Evolutionary conservation across 1,140 invertebrate genomes (phyloP), one percentile per base, ranked within the genome.

Genomic region (Cydia amplana): DNA sequence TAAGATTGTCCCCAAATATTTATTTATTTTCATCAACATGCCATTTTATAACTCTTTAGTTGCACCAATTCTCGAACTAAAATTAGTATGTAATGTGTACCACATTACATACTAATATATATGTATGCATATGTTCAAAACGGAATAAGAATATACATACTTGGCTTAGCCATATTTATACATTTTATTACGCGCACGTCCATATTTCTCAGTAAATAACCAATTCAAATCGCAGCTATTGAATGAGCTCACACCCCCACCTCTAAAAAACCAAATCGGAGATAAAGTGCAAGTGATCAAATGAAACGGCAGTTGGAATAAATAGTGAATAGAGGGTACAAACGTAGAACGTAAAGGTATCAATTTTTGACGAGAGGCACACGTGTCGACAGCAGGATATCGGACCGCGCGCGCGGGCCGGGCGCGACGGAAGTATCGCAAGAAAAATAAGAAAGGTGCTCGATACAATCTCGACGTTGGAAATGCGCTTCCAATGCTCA

Each of bases 281-380:
- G 18, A 60, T 60, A 60, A 60, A 60, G 55, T 60, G 55, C 55
- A 60, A 60, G 55, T 18, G 55, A 60, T 60, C 55, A 60, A 60
- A 20, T 60, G 18, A 60, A 60, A 60, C 18, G 55, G 55, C 18
- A 60, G 55, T 23, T 7, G 23, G 55, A 60, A 60, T 60, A 60
- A 60, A 60, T 60, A 60, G 55, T 60, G 55, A 60, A 60, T 60
- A 60, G 55, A 23, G 55, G 55, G 55, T 23, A 36, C n/a, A 67
- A 36, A 32, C 64, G 64, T 6, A 67, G 64, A 36, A 67, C 28
- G 28, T 32, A 67, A 36, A n/a, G 64, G 65, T 70, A 43, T 70
- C 65, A 70, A 70, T 70, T 40, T 40, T 70, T 70, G 65, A 70
- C 65, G 65, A 70, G 63, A 64, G 64, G 64, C 25, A 67, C 25